These are phyloP conservation scores for Xylota sylvarum DNA, from an alignment of 2,888 invertebrate species.

Conservation along the genomic window DNA sequence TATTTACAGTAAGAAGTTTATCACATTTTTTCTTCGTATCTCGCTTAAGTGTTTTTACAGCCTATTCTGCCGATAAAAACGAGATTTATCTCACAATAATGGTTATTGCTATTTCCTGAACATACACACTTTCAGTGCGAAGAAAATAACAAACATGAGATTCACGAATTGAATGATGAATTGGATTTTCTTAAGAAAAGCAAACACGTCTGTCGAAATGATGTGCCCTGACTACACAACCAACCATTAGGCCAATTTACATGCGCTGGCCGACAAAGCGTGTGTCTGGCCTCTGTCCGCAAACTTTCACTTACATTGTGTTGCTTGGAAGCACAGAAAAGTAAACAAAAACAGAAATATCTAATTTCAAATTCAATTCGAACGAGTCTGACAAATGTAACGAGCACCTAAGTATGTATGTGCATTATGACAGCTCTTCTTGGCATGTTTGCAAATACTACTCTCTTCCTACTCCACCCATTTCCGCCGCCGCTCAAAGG, in stretches of 20 bases:
- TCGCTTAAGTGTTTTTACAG: not conserved
- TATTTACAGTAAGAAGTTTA: not conserved
- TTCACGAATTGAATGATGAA: constrained; percentile 17
- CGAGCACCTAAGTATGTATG: constrained; percentile 2
- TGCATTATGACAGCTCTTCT: constrained; percentile 32
- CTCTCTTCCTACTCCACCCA: not conserved
- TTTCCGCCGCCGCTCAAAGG: not conserved
- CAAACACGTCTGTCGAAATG: constrained; percentile 28
- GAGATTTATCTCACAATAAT: not conserved
- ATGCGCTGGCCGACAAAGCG: constrained; percentile 9
- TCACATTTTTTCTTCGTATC: not conserved
- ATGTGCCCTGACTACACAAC: constrained; percentile 49
- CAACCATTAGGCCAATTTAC: constrained; percentile 36
- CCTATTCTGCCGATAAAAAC: not conserved
- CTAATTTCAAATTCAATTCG: constrained; percentile 9
- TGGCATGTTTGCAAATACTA: constrained; percentile 13
- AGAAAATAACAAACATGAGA: constrained; percentile 3
- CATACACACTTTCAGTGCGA: not conserved
- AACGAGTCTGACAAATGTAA: not conserved
- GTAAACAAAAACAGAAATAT: not conserved
- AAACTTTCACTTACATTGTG: constrained; percentile 58
- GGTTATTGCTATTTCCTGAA: not conserved
- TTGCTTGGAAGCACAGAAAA: not conserved
- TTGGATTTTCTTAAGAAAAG: constrained; percentile 19
- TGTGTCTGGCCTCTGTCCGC: constrained; percentile 8